Conservation (phyloP, 2,797 vertebrate genomes). For the Gorsachius magnificus region DNA sequence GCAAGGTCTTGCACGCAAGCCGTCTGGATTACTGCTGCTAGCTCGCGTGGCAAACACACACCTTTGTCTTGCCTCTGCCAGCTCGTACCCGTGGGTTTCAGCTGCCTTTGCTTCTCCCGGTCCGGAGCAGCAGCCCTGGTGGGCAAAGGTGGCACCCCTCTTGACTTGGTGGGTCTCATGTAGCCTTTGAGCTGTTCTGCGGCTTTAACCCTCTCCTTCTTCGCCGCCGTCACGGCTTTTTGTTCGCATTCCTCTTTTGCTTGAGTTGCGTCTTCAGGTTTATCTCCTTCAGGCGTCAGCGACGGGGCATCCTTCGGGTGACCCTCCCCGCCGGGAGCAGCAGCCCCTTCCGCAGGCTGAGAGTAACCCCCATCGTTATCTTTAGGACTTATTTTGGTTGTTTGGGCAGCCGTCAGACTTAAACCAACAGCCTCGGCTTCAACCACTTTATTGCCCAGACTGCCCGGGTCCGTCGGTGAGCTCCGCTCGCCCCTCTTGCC, state of each 20-base stretch:
- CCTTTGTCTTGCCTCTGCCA: constrained; percentile 46
- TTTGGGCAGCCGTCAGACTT: not conserved
- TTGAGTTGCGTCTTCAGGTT: not conserved
- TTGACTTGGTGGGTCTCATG: constrained; percentile 78
- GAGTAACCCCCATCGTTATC: not conserved
- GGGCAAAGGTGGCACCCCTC: constrained; percentile 38
- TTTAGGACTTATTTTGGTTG: not conserved
- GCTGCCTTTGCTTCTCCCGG: constrained; percentile 4
- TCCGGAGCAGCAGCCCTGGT: constrained; percentile 14
- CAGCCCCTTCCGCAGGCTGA: not conserved
- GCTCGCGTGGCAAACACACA: constrained; percentile 63
- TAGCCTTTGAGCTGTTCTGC: constrained; percentile 73
- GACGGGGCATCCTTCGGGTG: rapidly evolving
- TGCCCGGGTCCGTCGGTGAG: not conserved
- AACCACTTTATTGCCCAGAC: not conserved
- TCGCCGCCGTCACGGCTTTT: not conserved
- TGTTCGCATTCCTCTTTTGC: not conserved
- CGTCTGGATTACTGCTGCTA: not conserved
- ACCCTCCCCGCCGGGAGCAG: not conserved
- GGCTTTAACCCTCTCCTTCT: constrained; percentile 32
- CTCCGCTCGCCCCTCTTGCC: not conserved
- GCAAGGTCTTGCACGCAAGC: constrained; percentile 35
- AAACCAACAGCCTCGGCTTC: not conserved
- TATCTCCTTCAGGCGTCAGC: not conserved
- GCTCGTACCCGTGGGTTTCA: not conserved